These are phyloP conservation scores for Chloroceryle aenea DNA, from an alignment of 2,113 vertebrate genomes.

Conservation along the genomic window DNA sequence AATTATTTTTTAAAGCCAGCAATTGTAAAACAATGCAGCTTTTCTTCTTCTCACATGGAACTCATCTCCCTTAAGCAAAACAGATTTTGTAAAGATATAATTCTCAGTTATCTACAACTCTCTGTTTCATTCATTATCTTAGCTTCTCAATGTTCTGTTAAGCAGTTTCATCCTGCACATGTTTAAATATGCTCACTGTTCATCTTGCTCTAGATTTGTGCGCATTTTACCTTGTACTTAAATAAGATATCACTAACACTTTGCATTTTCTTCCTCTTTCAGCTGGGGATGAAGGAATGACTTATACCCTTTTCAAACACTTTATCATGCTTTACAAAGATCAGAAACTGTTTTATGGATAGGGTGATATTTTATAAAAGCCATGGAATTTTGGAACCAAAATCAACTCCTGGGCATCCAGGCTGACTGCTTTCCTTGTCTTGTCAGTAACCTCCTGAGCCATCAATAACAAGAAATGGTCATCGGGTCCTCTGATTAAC, in stretches of 20 bases:
- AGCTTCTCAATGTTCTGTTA: background rate
- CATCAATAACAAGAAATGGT: background rate
- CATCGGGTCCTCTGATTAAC: background rate
- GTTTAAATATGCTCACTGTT: background rate
- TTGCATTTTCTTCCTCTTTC: background rate
- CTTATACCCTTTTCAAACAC: background rate
- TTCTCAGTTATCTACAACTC: background rate
- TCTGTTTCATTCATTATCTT: background rate
- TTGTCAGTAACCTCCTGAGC: background rate
- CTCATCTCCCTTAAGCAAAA: background rate
- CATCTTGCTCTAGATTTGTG: background rate
- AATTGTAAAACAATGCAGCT: background rate
- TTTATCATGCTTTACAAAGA: background rate
- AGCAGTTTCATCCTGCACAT: background rate
- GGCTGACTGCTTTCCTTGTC: background rate
- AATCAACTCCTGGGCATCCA: background rate
- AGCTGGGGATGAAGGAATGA: background rate
- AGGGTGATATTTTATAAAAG: background rate
- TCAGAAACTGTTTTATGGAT: background rate
- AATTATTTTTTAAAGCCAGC: background rate
- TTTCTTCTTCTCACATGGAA: background rate
- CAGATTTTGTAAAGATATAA: background rate
- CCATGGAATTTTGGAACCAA: background rate
- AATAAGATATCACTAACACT: background rate
- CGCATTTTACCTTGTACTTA: background rate